A percentile compares a stretch with the other conserved stretches of the same genome.
phyloP scores from a whole-genome alignment of 2,888 invertebrate species.

The Epicampocera succincta region DNA sequence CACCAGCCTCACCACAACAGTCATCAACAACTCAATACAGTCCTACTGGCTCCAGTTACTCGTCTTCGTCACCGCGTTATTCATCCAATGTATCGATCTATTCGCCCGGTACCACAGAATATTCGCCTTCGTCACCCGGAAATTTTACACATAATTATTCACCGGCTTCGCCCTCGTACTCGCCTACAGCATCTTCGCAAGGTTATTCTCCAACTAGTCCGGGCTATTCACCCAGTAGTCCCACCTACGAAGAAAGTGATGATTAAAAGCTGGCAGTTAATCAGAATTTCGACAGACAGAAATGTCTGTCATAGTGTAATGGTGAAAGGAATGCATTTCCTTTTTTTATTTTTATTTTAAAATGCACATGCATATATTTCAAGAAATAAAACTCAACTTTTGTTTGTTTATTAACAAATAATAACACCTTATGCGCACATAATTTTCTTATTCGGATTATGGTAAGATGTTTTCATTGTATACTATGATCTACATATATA shows the following conservation, averaged over 20 bases:
- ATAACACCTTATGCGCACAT: too few relatives aligned
- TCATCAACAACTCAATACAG: slow-evolving; percentile 86
- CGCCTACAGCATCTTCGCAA: slow-evolving; percentile 89
- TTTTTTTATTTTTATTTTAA: too few relatives aligned
- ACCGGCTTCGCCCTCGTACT: slow-evolving; percentile 88
- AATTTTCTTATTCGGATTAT: too few relatives aligned
- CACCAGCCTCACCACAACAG: slow-evolving; percentile 89
- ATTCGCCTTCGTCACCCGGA: slow-evolving; percentile 89
- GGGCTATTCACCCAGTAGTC: slow-evolving; percentile 85
- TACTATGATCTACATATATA: too few relatives aligned
- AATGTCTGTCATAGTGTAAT: too few relatives aligned
- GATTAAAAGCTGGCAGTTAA: slow-evolving; percentile 73
- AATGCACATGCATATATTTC: too few relatives aligned
- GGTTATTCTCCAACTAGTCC: slow-evolving; percentile 88
- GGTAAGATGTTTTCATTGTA: too few relatives aligned
- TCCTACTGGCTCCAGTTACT: slow-evolving; percentile 90
- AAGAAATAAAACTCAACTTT: too few relatives aligned
- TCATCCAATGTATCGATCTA: slow-evolving; percentile 80
- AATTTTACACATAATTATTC: slow-evolving; percentile 86
- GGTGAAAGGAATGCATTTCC: too few relatives aligned
- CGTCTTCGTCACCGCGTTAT: slow-evolving; percentile 86
- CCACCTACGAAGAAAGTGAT: slow-evolving; percentile 82
- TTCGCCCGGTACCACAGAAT: slow-evolving; percentile 90
- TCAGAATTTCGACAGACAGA: background rate
- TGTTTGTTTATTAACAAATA: too few relatives aligned